These are phyloP conservation scores for Caenorhabditis latens DNA, from an alignment of 1,140 invertebrate genomes.

Conservation along the genomic window DNA sequence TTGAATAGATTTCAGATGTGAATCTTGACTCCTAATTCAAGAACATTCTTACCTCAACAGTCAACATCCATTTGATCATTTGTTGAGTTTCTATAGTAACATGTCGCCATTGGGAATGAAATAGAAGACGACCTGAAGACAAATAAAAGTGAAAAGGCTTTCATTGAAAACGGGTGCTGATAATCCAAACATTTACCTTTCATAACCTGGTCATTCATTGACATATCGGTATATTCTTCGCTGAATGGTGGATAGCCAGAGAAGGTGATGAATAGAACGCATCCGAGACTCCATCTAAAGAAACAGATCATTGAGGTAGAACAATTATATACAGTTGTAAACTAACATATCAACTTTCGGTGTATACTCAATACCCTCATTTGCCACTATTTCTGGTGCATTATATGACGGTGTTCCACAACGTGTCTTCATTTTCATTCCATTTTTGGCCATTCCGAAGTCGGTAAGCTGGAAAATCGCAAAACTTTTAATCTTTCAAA, in stretches of 20 bases:
- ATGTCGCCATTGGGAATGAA: conserved; percentile 36
- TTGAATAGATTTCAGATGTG: neutral
- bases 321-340: neutral
- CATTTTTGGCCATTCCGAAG: conserved; percentile 39
- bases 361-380: conserved; percentile 32
- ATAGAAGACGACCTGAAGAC: conserved; percentile 11
- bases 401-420: conserved; percentile 53
- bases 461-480: conserved; percentile 38
- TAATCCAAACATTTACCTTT: neutral
- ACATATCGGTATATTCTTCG: conserved; percentile 45
- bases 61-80: conserved; percentile 44
- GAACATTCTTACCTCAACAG: neutral
- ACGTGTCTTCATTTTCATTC: conserved; percentile 12
- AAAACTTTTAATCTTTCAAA: no score
- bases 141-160: no score
- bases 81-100: neutral
- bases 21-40: neutral
- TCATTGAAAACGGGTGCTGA: neutral
- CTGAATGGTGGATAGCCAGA: conserved; percentile 51
- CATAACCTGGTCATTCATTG: conserved; percentile 17
- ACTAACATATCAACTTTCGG: conserved; percentile 56
- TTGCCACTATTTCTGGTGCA: conserved; percentile 52
- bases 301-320: neutral
- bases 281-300: conserved; percentile 50
- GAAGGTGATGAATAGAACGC: conserved; percentile 34